Conservation (phyloP, 2,888 invertebrate species). For the Stenolophus ochropezus region DNA sequence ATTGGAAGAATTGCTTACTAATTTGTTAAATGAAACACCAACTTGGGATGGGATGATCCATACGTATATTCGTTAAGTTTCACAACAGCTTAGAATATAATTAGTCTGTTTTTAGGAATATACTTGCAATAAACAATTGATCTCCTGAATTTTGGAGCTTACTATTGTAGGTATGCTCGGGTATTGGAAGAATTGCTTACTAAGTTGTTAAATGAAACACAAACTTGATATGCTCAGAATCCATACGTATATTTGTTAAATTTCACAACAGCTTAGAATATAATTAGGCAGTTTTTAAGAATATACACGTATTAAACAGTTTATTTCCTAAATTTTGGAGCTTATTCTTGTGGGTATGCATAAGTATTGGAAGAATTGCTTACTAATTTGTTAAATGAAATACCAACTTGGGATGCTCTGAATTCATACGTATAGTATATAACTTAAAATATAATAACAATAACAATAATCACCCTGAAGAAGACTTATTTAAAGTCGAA, state of each 20-base stretch:
- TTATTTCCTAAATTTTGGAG: no score
- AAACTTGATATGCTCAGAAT: not conserved
- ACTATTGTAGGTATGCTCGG: no score
- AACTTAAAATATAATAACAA: no score
- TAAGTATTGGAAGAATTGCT: not conserved
- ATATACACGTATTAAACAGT: no score
- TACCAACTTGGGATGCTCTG: not conserved
- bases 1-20: not conserved
- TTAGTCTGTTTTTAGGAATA: no score
- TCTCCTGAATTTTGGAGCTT: no score
- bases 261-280: not conserved
- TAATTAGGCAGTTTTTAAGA: no score
- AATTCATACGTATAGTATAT: not conserved
- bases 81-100: not conserved
- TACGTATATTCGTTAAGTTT: not conserved
- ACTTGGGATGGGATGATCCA: not conserved
- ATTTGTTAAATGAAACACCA: not conserved
- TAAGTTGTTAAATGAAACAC: conserved; percentile 26
- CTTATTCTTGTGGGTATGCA: not conserved
- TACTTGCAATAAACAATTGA: no score
- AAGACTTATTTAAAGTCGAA: no score
- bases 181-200: no score
- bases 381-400: not conserved
- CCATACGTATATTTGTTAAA: not conserved
- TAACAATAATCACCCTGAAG: no score